phyloP scores from a whole-genome alignment of 2,797 vertebrate species.

The Lagothrix lagotricha region DNA sequence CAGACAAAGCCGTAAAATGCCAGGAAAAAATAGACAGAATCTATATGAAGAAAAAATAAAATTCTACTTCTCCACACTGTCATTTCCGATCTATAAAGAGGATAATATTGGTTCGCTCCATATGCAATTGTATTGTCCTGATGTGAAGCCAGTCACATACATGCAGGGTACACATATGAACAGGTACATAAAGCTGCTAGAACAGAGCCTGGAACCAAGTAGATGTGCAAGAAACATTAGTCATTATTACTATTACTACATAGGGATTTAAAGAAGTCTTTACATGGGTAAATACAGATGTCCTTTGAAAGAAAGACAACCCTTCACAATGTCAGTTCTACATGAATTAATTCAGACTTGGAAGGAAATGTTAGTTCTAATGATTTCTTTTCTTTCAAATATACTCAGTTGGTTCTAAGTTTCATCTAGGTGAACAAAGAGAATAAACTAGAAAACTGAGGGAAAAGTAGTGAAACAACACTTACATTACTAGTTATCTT shows the following conservation, averaged over 20 bases:
- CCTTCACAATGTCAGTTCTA: neutral
- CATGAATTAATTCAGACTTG: neutral
- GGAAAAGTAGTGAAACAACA: neutral
- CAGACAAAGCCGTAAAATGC: neutral
- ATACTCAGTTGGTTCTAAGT: neutral
- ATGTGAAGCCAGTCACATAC: neutral
- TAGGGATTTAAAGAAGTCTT: neutral
- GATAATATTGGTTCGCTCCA: neutral
- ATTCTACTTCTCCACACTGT: neutral
- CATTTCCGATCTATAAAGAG: neutral
- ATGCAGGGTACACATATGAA: neutral
- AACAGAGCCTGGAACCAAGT: neutral
- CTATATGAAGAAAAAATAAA: neutral
- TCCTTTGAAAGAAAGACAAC: neutral
- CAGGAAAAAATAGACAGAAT: neutral
- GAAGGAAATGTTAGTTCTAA: neutral
- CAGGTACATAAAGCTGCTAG: neutral
- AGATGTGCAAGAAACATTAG: neutral
- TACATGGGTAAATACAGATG: neutral
- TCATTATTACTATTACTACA: neutral
- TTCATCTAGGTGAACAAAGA: neutral
- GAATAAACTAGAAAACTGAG: neutral
- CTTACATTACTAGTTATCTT: neutral
- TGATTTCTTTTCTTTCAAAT: neutral
- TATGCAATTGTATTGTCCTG: too few relatives aligned